Percentiles rank a stretch among this genome's conserved stretches.
Conservation (phyloP, 2,888 invertebrate genomes). For the Nemotelus nigrinus region DNA sequence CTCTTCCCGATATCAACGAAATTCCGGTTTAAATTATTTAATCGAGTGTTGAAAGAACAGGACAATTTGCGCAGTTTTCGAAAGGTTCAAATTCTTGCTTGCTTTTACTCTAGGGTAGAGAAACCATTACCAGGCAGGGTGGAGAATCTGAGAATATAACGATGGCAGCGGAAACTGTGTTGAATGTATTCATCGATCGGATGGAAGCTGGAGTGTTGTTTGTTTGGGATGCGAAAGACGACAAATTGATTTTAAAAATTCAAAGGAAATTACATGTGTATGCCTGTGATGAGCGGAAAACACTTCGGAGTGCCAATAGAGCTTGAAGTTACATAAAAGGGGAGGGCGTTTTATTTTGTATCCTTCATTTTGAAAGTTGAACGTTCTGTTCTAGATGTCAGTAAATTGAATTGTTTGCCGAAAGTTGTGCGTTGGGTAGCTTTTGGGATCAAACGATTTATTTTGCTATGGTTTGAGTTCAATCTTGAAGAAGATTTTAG, state of each 20-base stretch:
- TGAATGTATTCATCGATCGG: background rate
- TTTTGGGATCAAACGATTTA: too few species aligned
- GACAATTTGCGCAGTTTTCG: background rate
- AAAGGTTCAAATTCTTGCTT: slow-evolving; percentile 26
- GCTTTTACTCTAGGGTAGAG: background rate
- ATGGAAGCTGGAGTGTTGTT: slow-evolving; percentile 34
- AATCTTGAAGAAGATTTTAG: too few species aligned
- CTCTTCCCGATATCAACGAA: background rate
- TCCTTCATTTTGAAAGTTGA: too few species aligned
- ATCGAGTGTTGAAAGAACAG: slow-evolving; percentile 34
- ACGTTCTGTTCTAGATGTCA: too few species aligned
- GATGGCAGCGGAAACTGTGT: slow-evolving; percentile 1
- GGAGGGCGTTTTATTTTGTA: too few species aligned
- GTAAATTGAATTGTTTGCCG: too few species aligned
- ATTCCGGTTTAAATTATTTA: slow-evolving; percentile 37
- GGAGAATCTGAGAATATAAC: background rate
- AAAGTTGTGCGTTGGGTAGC: too few species aligned
- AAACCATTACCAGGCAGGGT: background rate
- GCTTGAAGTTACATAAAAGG: too few species aligned
- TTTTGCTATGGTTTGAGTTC: too few species aligned
- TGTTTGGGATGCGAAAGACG: slow-evolving; percentile 24
- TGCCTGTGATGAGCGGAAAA: background rate
- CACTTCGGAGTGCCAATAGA: too few species aligned
- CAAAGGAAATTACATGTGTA: slow-evolving; percentile 33
- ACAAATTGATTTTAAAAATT: slow-evolving; percentile 44